Conservation (phyloP, 2,113 vertebrate species). For the Oreocharis arfaki region DNA sequence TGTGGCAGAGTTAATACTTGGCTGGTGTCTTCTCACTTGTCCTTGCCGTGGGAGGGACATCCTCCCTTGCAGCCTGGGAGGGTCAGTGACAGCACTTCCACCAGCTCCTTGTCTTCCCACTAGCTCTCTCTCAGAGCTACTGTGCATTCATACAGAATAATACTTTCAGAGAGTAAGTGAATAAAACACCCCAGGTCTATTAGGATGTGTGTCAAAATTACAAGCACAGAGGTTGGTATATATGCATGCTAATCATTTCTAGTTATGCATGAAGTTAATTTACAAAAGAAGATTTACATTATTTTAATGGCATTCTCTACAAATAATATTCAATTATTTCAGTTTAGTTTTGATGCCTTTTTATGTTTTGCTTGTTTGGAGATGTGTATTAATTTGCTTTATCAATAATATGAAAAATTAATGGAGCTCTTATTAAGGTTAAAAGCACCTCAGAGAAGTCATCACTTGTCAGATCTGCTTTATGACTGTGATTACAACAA, state of each 20-base stretch:
- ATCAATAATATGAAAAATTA: conserved; percentile 64
- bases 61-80: neutral
- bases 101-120: neutral
- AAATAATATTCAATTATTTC: conserved; percentile 60
- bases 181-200: conserved; percentile 13
- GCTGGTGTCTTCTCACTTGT: neutral
- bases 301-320: conserved; percentile 56
- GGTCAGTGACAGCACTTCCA: neutral
- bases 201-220: conserved; percentile 35
- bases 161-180: neutral
- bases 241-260: conserved; percentile 41
- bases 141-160: neutral
- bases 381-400: conserved; percentile 55
- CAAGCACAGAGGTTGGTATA: conserved; percentile 14
- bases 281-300: conserved; percentile 47
- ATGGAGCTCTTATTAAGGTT: conserved; percentile 60
- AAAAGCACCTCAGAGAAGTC: conserved; percentile 55
- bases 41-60: neutral
- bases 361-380: conserved; percentile 44
- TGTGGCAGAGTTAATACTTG: neutral
- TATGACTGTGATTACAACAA: conserved; percentile 12
- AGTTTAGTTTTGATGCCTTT: conserved; percentile 47
- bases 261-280: conserved; percentile 65
- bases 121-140: neutral
- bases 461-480: conserved; percentile 19